phyloP scores from a whole-genome alignment of 2,888 invertebrate genomes.

The Herminia tarsipennalis region DNA sequence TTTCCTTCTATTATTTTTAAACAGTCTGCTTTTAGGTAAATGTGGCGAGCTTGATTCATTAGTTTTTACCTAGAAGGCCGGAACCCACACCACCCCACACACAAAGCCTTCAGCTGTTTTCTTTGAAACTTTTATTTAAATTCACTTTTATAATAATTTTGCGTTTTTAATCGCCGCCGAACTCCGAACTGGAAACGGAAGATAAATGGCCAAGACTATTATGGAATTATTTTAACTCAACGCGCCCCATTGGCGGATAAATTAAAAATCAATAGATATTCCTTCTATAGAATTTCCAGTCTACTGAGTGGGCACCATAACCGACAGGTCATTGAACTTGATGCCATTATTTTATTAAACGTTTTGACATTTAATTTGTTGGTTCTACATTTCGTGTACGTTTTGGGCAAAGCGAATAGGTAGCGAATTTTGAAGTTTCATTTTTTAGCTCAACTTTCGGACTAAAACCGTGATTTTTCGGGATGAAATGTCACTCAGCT shows the following conservation, averaged over 20 bases:
- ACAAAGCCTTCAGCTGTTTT: too few relatives aligned
- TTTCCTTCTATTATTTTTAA: too few relatives aligned
- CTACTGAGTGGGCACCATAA: slow-evolving; percentile 63
- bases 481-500: too few relatives aligned
- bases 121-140: too few relatives aligned
- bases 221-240: slow-evolving; percentile 5
- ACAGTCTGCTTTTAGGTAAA: too few relatives aligned
- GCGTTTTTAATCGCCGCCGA: neutral
- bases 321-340: slow-evolving; percentile 57
- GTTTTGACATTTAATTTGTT: slow-evolving; percentile 7
- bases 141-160: too few relatives aligned
- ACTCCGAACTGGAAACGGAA: neutral
- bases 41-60: too few relatives aligned
- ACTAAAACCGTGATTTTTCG: too few relatives aligned
- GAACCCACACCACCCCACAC: too few relatives aligned
- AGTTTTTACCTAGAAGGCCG: too few relatives aligned
- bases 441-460: too few relatives aligned
- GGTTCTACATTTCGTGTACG: neutral
- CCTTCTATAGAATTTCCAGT: slow-evolving; percentile 67
- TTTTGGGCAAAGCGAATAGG: neutral
- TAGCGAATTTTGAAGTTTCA: too few relatives aligned
- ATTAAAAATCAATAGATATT: slow-evolving; percentile 71
- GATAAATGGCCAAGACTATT: neutral
- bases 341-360: slow-evolving; percentile 32
- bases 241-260: slow-evolving; percentile 40